Conservation (phyloP, 1,140 invertebrate genomes). For the Solenopsis fugax region DNA sequence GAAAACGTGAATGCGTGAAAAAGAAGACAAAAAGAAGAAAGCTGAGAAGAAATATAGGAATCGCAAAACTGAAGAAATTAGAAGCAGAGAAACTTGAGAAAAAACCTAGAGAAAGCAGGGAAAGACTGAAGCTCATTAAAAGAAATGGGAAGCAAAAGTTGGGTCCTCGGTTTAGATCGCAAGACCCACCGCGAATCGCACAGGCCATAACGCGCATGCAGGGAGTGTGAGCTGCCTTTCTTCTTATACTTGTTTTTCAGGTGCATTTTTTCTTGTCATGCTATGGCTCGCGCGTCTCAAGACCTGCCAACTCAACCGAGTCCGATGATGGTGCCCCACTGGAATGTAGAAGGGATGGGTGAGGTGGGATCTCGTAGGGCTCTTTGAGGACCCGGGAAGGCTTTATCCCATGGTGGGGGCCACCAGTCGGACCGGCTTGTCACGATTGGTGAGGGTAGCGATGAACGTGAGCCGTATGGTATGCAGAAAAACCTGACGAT, state of each 20-base stretch:
- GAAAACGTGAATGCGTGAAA: no score
- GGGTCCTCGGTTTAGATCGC: neutral
- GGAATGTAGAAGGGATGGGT: constrained; percentile 77
- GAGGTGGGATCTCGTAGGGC: constrained; percentile 71
- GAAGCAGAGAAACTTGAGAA: neutral
- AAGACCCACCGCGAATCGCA: constrained; percentile 48
- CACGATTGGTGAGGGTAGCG: constrained; percentile 72
- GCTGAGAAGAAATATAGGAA: neutral
- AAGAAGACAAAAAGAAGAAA: neutral
- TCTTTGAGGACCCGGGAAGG: constrained; percentile 75
- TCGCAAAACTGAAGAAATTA: neutral
- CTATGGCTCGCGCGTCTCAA: constrained; percentile 78
- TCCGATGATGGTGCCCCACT: constrained; percentile 75
- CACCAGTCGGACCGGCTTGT: constrained; percentile 82
- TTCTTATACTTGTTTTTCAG: constrained; percentile 81
- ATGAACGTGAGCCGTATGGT: constrained; percentile 69
- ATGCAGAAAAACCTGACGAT: constrained; percentile 81
- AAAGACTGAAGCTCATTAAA: neutral
- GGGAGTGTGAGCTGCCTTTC: constrained; percentile 68
- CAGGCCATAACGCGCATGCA: constrained; percentile 64
- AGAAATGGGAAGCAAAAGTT: constrained; percentile 13
- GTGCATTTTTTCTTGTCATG: constrained; percentile 80
- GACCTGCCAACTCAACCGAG: constrained; percentile 76
- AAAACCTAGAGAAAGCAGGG: neutral
- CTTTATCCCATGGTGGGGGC: constrained; percentile 69